Evolutionary conservation across 2,888 invertebrate genomes (phyloP), one percentile per base, ranked within the genome.

Genomic region (Ochropleura leucogaster): DNA sequence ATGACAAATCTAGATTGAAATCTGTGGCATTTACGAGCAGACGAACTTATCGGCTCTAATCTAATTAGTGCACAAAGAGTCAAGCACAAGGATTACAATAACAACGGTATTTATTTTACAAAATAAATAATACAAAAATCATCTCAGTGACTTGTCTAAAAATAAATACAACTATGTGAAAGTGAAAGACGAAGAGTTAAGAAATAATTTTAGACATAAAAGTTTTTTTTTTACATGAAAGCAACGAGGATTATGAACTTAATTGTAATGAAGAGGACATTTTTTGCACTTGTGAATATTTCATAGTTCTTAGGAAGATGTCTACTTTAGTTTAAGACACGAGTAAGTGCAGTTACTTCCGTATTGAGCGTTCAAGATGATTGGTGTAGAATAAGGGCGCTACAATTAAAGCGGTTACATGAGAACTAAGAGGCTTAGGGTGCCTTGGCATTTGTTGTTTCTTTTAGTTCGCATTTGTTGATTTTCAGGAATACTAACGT

Each of bases 181-280:
- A 70, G 82, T 82, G 84, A 87, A 85, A 85, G 80, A 83, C 84
- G 80, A 82, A 78, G 76, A 86, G 76, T 75, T 75, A 69, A 60
- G 68, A 73, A 80, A 76, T 78, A 66, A 73, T 57, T 74, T 79
- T 76, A 73, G 10, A 66, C 57, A 60, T n/a, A 20, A n/a, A 62
- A 62, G 44, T 46, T 18, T 47, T 78, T 63, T 77, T 79, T 83
- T 74, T 72, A 84, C 47, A 75, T 74, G 74, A 85, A 51, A 85
- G 85, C 86, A 80, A 80, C 79, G 83, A 87, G 85, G 82, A 85
- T 84, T 78, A 69, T 59, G 53, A 59, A 72, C 73, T 68, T 77
- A 77, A 72, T 76, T 68, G 72, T 68, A 75, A 78, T 67, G 10
- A 74, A 49, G 67, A 72, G 51, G 68, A 67, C 12, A 18, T 69